Percentiles rank a stretch among this genome's conserved stretches.
Conservation (phyloP, 2,113 vertebrate genomes). For the Sylvietta virens region DNA sequence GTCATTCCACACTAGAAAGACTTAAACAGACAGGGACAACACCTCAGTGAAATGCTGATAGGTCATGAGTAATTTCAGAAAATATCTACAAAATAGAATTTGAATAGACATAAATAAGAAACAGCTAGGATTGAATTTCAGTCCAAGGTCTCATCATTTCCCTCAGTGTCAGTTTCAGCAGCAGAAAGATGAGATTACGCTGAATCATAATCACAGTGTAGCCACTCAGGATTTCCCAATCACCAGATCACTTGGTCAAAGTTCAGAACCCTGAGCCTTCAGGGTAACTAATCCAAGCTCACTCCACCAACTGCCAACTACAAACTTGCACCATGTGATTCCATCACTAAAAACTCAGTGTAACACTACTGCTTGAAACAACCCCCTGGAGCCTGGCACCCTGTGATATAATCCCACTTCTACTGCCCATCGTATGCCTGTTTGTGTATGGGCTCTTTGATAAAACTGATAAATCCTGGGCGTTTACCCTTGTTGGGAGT, state of each 20-base stretch:
- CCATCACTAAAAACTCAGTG: neutral
- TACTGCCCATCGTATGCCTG: neutral
- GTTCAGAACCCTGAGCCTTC: neutral
- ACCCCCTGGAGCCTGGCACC: neutral
- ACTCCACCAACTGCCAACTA: neutral
- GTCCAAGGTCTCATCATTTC: neutral
- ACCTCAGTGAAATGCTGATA: neutral
- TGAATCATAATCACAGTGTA: neutral
- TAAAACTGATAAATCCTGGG: neutral
- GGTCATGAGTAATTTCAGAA: neutral
- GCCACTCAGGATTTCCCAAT: neutral
- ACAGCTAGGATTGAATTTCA: neutral
- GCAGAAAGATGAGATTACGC: neutral
- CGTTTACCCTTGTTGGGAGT: neutral
- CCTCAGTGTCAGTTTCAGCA: neutral
- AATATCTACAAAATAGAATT: neutral
- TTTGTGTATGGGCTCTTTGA: neutral
- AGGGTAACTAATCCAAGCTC: neutral
- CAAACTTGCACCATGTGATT: neutral
- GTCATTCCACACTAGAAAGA: neutral
- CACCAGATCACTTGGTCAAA: neutral
- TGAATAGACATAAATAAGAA: neutral
- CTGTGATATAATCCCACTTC: neutral
- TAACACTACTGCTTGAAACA: neutral
- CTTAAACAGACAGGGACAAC: neutral